Conservation (phyloP, 2,113 vertebrate species). For the human region DNA sequence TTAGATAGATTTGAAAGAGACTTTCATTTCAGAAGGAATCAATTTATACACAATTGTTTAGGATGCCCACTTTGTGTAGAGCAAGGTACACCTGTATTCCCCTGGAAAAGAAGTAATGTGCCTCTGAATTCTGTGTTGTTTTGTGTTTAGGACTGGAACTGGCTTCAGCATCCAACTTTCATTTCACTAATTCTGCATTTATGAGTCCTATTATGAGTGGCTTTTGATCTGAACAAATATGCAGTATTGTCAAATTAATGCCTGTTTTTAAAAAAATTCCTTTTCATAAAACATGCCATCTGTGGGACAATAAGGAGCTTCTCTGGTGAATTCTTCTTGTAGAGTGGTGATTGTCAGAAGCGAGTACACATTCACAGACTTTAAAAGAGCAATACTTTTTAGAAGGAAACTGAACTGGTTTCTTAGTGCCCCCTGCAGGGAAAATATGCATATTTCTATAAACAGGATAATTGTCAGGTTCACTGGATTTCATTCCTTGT, state of each 20-base stretch:
- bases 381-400: background rate
- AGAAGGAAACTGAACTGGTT: background rate
- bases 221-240: constrained; percentile 51
- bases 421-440: background rate
- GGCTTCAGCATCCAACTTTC: background rate
- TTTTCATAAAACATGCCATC: constrained; percentile 37
- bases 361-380: constrained; percentile 6
- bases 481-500: background rate
- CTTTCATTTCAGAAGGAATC: constrained; percentile 14
- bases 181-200: background rate
- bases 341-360: background rate
- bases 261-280: constrained; percentile 69
- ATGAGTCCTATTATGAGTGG: constrained; percentile 34
- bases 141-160: background rate
- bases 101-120: background rate
- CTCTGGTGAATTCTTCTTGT: background rate
- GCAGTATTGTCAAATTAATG: background rate
- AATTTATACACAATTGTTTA: background rate
- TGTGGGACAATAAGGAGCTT: constrained; percentile 54
- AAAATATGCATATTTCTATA: constrained; percentile 18
- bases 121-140: constrained; percentile 20
- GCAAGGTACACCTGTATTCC: background rate
- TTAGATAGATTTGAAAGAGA: background rate
- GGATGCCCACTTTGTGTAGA: background rate
- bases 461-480: background rate